phyloP scores from a whole-genome alignment of 1,140 invertebrate genomes.

The Anthonomus grandis region DNA sequence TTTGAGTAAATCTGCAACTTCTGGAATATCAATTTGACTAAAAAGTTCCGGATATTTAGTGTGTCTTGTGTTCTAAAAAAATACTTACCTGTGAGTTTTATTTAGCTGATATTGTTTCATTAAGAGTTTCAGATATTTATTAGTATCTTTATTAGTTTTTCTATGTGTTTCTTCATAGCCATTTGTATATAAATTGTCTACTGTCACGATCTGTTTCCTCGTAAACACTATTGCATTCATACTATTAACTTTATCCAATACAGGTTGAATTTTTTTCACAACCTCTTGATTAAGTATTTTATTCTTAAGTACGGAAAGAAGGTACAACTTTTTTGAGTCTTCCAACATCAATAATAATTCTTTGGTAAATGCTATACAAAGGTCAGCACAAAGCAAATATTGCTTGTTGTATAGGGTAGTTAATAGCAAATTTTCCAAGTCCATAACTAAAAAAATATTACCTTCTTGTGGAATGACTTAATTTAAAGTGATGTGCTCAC shows the following conservation, averaged over 20 bases:
- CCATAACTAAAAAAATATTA: conserved; percentile 21
- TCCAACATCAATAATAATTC: conserved; percentile 32
- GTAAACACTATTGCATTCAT: conserved; percentile 14
- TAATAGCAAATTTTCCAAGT: conserved; percentile 39
- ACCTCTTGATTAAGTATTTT: conserved; percentile 34
- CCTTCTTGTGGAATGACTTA: neutral
- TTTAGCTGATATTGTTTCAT: conserved; percentile 33
- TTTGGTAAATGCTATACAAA: conserved; percentile 38
- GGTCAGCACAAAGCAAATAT: conserved; percentile 40
- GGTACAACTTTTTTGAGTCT: conserved; percentile 34
- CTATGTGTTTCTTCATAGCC: conserved; percentile 1
- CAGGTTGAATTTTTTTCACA: conserved; percentile 25
- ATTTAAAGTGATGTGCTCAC: neutral
- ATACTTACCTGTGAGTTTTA: conserved; percentile 27
- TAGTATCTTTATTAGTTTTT: conserved; percentile 4
- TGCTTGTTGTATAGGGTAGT: conserved; percentile 38
- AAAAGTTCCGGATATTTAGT: no score
- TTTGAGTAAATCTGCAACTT: conserved; percentile 19
- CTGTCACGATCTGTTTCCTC: conserved; percentile 33
- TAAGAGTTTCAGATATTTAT: conserved; percentile 15
- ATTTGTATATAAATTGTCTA: conserved; percentile 31
- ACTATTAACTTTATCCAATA: conserved; percentile 36
- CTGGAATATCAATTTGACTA: conserved; percentile 29
- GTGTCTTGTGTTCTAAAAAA: neutral
- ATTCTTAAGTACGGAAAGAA: conserved; percentile 34